phyloP scores from a whole-genome alignment of 2,888 invertebrate genomes.

The Phaedon cochleariae region DNA sequence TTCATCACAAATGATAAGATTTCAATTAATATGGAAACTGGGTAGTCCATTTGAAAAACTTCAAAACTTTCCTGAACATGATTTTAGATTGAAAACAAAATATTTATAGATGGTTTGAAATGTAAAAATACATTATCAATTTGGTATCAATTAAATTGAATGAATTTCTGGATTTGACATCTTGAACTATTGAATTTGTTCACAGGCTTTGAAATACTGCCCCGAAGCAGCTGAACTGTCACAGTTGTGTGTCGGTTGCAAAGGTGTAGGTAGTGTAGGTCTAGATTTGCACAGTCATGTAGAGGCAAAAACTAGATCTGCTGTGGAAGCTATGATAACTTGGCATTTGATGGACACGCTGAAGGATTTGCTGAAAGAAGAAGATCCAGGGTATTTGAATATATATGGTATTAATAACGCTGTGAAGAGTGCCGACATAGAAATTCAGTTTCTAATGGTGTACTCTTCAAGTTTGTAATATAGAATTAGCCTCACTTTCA shows the following conservation, averaged over 20 bases:
- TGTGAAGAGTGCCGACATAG: neutral
- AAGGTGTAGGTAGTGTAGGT: conserved; percentile 62
- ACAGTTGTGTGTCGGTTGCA: conserved; percentile 57
- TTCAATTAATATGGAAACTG: too few species aligned
- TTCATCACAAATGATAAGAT: too few species aligned
- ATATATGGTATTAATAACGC: conserved; percentile 37
- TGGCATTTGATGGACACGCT: conserved; percentile 65
- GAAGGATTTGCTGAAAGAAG: conserved; percentile 56
- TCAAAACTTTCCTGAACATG: too few species aligned
- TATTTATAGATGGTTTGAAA: too few species aligned
- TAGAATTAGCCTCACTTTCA: too few species aligned
- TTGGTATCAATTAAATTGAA: too few species aligned
- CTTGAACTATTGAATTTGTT: conserved; percentile 20
- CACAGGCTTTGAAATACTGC: conserved; percentile 61
- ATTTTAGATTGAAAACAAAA: too few species aligned
- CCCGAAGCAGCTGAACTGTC: conserved; percentile 62
- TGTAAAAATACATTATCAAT: too few species aligned
- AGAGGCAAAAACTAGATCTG: conserved; percentile 60
- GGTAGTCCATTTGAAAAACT: too few species aligned
- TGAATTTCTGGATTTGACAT: too few species aligned
- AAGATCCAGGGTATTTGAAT: conserved; percentile 43
- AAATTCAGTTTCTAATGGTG: neutral
- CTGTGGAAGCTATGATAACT: conserved; percentile 63
- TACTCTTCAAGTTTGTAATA: too few species aligned
- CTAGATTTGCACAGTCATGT: conserved; percentile 61